A percentile compares a stretch with the other conserved stretches of the same genome.
Conservation (phyloP, 2,888 invertebrate genomes). For the Meteorus cinctellus region DNA sequence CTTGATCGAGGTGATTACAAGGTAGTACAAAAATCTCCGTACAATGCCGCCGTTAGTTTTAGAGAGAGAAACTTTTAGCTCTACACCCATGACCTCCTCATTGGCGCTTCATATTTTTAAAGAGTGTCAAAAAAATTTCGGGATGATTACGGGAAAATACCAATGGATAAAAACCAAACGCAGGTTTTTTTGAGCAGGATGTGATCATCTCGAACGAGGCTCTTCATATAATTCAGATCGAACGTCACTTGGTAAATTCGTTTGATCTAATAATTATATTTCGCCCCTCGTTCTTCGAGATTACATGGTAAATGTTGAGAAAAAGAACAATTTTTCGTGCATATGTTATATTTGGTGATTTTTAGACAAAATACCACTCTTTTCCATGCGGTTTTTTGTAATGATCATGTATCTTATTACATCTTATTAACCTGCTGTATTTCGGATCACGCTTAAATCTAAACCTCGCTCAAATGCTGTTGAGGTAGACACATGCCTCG, state of each 20-base stretch:
- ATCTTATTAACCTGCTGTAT: too few species aligned
- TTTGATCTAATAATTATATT: conserved; percentile 33
- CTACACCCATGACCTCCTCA: too few species aligned
- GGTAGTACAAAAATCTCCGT: conserved; percentile 1
- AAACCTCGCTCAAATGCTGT: not conserved
- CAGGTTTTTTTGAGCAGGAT: conserved; percentile 14
- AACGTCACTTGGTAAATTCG: conserved; percentile 16
- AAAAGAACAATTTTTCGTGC: not conserved
- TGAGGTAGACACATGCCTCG: not conserved
- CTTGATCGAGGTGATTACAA: conserved; percentile 5
- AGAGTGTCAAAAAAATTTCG: too few species aligned
- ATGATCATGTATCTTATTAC: conserved; percentile 25
- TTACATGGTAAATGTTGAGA: conserved; percentile 33
- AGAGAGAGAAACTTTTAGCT: too few species aligned
- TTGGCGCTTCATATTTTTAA: too few species aligned
- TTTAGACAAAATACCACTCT: too few species aligned
- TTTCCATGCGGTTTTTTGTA: conserved; percentile 11
- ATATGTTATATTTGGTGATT: too few species aligned
- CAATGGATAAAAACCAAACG: not conserved
- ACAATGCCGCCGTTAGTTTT: not conserved
- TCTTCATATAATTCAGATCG: conserved; percentile 34
- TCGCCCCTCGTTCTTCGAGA: conserved; percentile 26
- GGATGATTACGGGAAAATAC: too few species aligned
- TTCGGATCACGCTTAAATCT: too few species aligned
- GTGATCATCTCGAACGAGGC: conserved; percentile 33